phyloP scores from a whole-genome alignment of 2,888 invertebrate species.

The Aphidoletes aphidimyza region DNA sequence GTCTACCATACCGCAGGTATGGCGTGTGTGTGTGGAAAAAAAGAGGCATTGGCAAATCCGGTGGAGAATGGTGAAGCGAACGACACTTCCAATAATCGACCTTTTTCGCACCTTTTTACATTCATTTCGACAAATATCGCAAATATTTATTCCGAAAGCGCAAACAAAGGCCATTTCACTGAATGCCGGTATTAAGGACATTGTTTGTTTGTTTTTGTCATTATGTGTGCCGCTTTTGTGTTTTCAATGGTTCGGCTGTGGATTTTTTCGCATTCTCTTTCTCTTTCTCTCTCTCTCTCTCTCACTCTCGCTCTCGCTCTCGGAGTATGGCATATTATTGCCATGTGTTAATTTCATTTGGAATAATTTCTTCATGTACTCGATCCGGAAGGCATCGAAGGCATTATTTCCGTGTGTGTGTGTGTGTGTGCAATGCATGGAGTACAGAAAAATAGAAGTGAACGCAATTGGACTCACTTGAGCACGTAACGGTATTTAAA shows the following conservation, averaged over 20 bases:
- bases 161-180: conserved; percentile 15
- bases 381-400: too few species aligned
- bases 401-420: background rate
- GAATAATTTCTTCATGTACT: background rate
- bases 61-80: background rate
- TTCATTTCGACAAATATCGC: background rate
- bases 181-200: conserved; percentile 24
- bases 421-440: background rate
- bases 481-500: conserved; percentile 50
- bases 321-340: background rate
- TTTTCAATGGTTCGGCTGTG: background rate
- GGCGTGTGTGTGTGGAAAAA: background rate
- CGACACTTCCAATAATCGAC: background rate
- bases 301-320: background rate
- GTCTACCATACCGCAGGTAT: too few species aligned
- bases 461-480: conserved; percentile 47
- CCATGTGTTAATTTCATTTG: conserved; percentile 28
- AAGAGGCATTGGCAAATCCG: background rate
- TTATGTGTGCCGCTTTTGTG: background rate
- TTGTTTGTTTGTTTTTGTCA: background rate
- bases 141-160: conserved; percentile 36
- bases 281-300: background rate
- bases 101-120: conserved; percentile 9
- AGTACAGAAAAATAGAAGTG: conserved; percentile 21
- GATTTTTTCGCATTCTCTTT: background rate